Base-by-base conservation (phyloP, 2,888 invertebrate species). In the Lycia hirtaria region DNA sequence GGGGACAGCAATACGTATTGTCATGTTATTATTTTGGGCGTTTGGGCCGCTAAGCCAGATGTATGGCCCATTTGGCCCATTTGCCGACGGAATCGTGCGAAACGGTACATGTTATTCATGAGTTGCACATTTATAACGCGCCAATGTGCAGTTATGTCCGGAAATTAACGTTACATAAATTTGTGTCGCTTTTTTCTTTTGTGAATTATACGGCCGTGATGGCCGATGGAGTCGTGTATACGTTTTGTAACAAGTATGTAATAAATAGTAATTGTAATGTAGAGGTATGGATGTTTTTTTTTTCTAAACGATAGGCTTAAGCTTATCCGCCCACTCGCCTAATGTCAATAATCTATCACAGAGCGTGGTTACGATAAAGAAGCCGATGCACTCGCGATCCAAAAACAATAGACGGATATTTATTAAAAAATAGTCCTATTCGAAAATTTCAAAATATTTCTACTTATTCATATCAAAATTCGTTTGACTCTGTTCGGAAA, bases 11-110 rank as follows among this genome's bases (percentile, higher is more conserved):
- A 77, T 76, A 83, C 80, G 85, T 80, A 83, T 83, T 80, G 84
- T 81, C 82, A 81, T 86, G 83, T 83, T 87, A 88, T 87, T 87
- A 87, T 88, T 87, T 85, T 80, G 82, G 77, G 73, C 81, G 82
- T 84, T 87, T 83, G 83, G 85, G 83, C 78, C 85, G 80, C 83
- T 89, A 88, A 90, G 88, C 87, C 78, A 84, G 87, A 89, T 80
- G 77, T 87, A 88, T 87, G 80, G 85, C 67, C 87, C 86, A 87
- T 89, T 88, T 87, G 81, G 86, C 68, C 87, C 87, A 87, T 89
- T 88, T 82, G 81, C 80, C 76, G 82, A 83, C 84, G 79, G 80
- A 80, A 80, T 81, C 82, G 83, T 71, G 82, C 78, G 76, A 78
- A 82, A 79, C 78, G 80, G 69, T 76, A 77, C 81, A 73, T 78